Evolutionary conservation across 2,888 invertebrate genomes (phyloP).

Genomic region (Xylota segnis): DNA sequence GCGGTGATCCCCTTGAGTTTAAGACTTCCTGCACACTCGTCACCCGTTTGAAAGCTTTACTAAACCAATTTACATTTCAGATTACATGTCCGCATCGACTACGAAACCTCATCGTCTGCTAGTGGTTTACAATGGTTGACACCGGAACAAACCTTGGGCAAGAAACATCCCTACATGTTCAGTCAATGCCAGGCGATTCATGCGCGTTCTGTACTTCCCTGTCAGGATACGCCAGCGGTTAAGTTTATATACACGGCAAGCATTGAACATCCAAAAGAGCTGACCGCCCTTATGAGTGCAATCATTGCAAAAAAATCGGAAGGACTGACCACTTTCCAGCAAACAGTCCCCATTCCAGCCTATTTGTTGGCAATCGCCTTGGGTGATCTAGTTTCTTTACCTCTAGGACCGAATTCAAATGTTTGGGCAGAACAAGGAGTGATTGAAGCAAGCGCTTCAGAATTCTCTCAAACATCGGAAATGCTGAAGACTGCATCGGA

Average conservation of each 20-base stretch:
- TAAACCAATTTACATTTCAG: conserved; percentile 67
- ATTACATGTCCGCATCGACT: conserved; percentile 86
- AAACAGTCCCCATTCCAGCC: conserved; percentile 93
- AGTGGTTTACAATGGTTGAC: conserved; percentile 96
- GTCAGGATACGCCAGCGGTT: conserved; percentile 96
- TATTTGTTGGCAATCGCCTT: conserved; percentile 96
- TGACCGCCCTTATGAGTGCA: conserved; percentile 96
- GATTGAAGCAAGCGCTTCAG: conserved; percentile 93
- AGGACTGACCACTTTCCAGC: conserved; percentile 87
- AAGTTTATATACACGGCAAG: conserved; percentile 93
- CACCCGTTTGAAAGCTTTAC: not conserved
- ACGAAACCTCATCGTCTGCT: conserved; percentile 91
- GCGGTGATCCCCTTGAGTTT: too few relatives aligned
- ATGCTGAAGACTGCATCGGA: conserved; percentile 93
- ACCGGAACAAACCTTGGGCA: conserved; percentile 94
- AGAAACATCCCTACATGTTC: conserved; percentile 93
- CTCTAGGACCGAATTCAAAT: conserved; percentile 90
- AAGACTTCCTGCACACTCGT: too few relatives aligned
- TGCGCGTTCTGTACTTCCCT: conserved; percentile 94
- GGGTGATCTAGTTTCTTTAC: conserved; percentile 90
- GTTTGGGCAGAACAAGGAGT: conserved; percentile 96
- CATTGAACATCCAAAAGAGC: conserved; percentile 89
- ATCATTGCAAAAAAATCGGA: conserved; percentile 85
- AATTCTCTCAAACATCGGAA: conserved; percentile 94
- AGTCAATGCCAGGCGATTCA: conserved; percentile 95